Evolutionary conservation across 2,797 vertebrate species (phyloP).

Genomic region (Sus cebifrons): DNA sequence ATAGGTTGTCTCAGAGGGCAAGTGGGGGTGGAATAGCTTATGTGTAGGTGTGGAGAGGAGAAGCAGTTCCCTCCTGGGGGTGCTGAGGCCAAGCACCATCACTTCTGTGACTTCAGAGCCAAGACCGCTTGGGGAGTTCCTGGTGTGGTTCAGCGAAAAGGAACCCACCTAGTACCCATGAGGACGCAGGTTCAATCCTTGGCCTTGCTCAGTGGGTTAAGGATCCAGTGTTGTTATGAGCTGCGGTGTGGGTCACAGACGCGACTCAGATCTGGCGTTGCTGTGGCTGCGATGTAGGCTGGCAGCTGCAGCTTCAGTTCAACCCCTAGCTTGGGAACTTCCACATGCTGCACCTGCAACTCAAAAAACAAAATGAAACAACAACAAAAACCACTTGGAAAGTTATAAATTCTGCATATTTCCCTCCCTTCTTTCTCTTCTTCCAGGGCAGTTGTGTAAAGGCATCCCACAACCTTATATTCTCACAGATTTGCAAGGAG

Average conservation of each 20-base stretch:
- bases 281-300: too few species aligned
- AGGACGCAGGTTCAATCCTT: too few species aligned
- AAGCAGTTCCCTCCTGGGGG: background rate
- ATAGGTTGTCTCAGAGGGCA: accelerated
- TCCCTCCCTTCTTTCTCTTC: background rate
- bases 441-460: background rate
- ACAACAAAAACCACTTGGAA: background rate
- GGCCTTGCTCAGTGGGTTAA: too few species aligned
- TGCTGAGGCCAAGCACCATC: background rate
- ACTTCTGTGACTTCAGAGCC: background rate
- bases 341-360: too few species aligned
- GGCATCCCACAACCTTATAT: background rate
- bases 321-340: too few species aligned
- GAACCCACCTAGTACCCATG: too few species aligned
- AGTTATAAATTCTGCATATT: background rate
- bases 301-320: too few species aligned
- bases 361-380: too few species aligned
- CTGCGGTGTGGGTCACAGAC: too few species aligned
- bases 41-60: background rate
- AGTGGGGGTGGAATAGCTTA: background rate
- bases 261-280: too few species aligned
- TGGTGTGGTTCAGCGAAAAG: too few species aligned
- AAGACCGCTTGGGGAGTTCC: background rate
- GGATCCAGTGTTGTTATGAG: too few species aligned
- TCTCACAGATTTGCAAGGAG: background rate